phyloP scores from a whole-genome alignment of 2,113 vertebrate genomes.

The Apistogramma diplotaenia region DNA sequence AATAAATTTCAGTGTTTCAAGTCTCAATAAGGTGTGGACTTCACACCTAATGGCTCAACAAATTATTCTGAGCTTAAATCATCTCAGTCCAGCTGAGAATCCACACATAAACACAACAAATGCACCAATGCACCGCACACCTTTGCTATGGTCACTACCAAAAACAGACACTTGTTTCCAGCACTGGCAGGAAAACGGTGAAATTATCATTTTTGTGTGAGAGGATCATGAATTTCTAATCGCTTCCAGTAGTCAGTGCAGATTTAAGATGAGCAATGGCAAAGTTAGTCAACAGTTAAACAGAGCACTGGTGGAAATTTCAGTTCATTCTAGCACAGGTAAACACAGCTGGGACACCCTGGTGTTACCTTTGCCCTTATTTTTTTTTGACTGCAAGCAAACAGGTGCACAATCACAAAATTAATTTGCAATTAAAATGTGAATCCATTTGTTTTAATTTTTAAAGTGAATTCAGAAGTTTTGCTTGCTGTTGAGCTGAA shows the following conservation, averaged over 20 bases:
- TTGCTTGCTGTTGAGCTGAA: background rate
- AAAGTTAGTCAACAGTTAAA: background rate
- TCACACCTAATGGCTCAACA: background rate
- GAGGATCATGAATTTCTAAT: background rate
- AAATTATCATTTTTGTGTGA: background rate
- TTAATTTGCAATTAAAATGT: background rate
- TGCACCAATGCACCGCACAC: background rate
- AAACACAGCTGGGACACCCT: background rate
- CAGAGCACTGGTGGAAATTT: background rate
- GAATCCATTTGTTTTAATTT: background rate
- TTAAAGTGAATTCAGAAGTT: background rate
- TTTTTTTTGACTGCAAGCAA: background rate
- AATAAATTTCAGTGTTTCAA: slow-evolving; percentile 4
- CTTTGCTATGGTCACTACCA: background rate
- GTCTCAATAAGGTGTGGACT: background rate
- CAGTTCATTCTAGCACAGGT: background rate
- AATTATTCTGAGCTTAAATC: background rate
- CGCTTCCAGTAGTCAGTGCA: background rate
- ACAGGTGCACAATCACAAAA: background rate
- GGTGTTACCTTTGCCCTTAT: no score
- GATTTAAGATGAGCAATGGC: background rate
- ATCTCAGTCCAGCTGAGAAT: slow-evolving; percentile 23
- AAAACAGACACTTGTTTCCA: background rate
- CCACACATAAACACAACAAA: background rate
- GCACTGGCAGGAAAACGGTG: background rate